Conservation (phyloP, 2,888 invertebrate genomes). For the Pandemis corylana region DNA sequence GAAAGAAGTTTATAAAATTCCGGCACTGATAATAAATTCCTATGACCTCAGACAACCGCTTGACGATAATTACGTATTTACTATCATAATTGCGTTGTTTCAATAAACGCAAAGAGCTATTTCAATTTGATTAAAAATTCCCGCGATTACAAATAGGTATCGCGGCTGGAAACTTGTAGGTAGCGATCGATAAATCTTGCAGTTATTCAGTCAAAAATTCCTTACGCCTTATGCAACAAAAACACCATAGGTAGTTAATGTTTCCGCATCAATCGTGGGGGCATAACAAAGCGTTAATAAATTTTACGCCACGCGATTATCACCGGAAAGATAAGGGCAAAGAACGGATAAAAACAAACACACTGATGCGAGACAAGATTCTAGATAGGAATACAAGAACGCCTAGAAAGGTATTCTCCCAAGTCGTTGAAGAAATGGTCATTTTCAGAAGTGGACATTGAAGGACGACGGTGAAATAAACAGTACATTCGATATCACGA, state of each 20-base stretch:
- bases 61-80: not conserved
- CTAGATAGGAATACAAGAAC: not conserved
- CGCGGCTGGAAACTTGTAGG: not conserved
- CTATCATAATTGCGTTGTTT: conserved; percentile 2
- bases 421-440: too few relatives aligned
- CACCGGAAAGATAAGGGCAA: conserved; percentile 32
- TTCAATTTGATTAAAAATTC: conserved; percentile 1
- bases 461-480: too few relatives aligned
- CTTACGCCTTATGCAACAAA: not conserved
- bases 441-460: too few relatives aligned
- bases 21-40: not conserved
- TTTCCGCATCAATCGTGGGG: conserved; percentile 28
- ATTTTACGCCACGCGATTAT: conserved; percentile 29
- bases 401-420: too few relatives aligned
- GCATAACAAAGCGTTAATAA: conserved; percentile 21
- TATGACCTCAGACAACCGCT: conserved; percentile 4
- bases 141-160: not conserved
- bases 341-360: conserved; percentile 18
- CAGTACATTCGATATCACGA: too few relatives aligned
- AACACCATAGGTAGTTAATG: not conserved
- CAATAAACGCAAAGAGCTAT: not conserved
- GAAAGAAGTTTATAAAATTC: not conserved
- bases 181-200: not conserved
- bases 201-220: not conserved
- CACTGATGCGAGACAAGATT: conserved; percentile 1